Evolutionary conservation across 2,113 vertebrate genomes (phyloP), one percentile per base, ranked within the genome.

Genomic region (Ammospiza nelsoni): DNA sequence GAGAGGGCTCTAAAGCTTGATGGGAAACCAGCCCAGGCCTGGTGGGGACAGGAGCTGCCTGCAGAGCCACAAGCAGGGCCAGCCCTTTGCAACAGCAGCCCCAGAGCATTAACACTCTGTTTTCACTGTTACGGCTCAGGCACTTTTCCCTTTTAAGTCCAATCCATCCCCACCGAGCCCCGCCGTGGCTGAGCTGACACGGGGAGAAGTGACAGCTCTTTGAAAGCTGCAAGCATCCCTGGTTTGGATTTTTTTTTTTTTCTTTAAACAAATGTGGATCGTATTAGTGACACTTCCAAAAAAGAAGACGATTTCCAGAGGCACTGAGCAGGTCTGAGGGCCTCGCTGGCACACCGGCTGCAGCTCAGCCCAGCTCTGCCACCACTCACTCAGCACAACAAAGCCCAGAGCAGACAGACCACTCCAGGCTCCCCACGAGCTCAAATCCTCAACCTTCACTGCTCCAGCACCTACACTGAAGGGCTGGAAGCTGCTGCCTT

Each of bases 91-190:
- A 92, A 67, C 78, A 79, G 54, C 88, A 37, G 69, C 25, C 68
- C 49, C 76, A 43, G 84, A 89, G 81, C 72, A 79, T 94, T 93
- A 94, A 95, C 90, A 87, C 87, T 63, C 84, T 62, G 44, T 79
- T 95, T 73, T 41, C 92, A 69, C 80, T 69, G 46, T 81, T 84
- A 87, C 0, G 1, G 91, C 83, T 95, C 86, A 81, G 59, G 52
- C 59, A 31, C 35, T 94, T 95, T 76, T 76, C 75, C 69, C 63
- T 69, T 35, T 84, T 84, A 46, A 94, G 83, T 77, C 83, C 43
- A 82, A 62, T 49, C 72, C 66, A 57, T 49, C 49, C 75, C 72
- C 1, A 2, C 54, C 43, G 57, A 92, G 76, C 68, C 59, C 28
- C 0, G 0, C 15, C 12, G 29, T 7, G 0, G 10, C 71, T 54